Evolutionary conservation across 2,888 invertebrate species (phyloP), one percentile per base, ranked within the genome.

Genomic region (Eremobia ochroleuca): DNA sequence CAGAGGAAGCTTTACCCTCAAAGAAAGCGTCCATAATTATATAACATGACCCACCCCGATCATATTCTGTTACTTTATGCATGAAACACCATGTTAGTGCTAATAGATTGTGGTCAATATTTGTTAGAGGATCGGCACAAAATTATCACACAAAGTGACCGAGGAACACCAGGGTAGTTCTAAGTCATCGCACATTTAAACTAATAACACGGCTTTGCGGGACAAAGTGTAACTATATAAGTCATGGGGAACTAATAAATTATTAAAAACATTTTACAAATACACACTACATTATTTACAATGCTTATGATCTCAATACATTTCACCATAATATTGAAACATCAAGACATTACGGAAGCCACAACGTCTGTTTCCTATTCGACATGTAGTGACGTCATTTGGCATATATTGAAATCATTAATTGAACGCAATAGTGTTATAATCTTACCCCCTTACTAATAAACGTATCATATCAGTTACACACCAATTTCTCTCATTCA

Each of bases 341-440:
- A 66, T 31, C 4, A 43, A 43, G 43, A 21, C 28, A 28, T 21
- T 43, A 66, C 21, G 21, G 43, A 43, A 43, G 21, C 66, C 21
- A 43, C 21, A 65, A 65, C 37, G 28, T n/a, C 4, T 0, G 13
- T 43, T 21, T 66, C 43, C 6, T 8, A 31, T 43, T 66, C 4
- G 66, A 61, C 21, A 61, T 61, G 61, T 61, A 61, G 31, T 61
- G 61, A 46, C 25, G 31, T 31, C 46, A 31, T 67, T 46, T 46
- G 46, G 66, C 66, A 67, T 25, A 67, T 28, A 46, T 31, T 46
- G 25, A 21, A 46, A 67, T 67, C 46, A 67, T 25, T 66, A 46
- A 46, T 46, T 66, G 31, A 66, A 46, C 31, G 31, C 66, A 46
- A 25, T 31, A 13, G 31, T 67, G 31, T 43, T 46, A 13, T 25